Conservation (phyloP, 2,888 invertebrate species). For the Harpalus rufipes region DNA sequence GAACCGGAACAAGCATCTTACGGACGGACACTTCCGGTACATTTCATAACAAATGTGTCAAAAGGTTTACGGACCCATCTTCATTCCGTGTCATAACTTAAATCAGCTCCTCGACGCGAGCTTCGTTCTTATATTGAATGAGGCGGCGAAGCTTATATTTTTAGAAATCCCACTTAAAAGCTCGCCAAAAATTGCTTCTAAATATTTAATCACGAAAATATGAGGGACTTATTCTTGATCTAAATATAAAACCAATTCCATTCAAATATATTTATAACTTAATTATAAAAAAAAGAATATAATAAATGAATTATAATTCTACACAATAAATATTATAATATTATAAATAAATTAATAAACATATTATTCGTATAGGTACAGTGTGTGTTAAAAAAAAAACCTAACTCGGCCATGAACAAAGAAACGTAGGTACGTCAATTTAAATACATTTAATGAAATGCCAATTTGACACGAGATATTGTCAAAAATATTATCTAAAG, state of each 20-base stretch:
- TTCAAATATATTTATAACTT: neutral
- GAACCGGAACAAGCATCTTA: conserved; percentile 29
- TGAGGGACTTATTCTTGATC: neutral
- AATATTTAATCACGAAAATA: neutral
- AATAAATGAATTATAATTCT: too few species aligned
- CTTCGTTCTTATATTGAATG: neutral
- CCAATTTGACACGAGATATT: too few species aligned
- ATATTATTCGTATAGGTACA: too few species aligned
- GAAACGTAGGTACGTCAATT: too few species aligned
- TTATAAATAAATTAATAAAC: too few species aligned
- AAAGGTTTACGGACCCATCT: conserved; percentile 20
- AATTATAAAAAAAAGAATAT: too few species aligned
- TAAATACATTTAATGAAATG: too few species aligned
- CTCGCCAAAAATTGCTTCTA: conserved; percentile 4
- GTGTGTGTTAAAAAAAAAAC: too few species aligned
- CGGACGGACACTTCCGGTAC: conserved; percentile 38
- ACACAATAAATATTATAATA: too few species aligned
- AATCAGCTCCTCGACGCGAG: neutral
- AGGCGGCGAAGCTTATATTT: neutral
- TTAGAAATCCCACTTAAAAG: conserved; percentile 7
- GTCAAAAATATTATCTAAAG: too few species aligned
- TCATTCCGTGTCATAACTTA: conserved; percentile 24
- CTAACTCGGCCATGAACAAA: too few species aligned
- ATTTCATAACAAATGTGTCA: conserved; percentile 35
- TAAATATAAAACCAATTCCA: conserved; percentile 1